Evolutionary conservation across 1,140 invertebrate species (phyloP).

Genomic region (Mercenaria mercenaria): DNA sequence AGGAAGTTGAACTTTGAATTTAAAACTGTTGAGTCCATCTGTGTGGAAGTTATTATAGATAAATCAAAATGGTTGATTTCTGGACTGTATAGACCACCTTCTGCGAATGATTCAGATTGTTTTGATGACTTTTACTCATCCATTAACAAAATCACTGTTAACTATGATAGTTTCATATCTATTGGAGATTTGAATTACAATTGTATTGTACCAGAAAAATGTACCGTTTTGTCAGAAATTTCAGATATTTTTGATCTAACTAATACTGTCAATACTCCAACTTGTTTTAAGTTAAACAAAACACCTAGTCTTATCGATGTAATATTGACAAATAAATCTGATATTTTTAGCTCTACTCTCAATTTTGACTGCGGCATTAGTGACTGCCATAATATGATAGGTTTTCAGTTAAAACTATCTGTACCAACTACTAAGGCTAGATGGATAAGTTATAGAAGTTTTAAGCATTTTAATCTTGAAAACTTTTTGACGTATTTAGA

Average conservation of each 20-base stretch:
- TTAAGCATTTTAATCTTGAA: slow-evolving; percentile 30
- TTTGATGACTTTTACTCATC: neutral
- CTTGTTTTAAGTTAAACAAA: neutral
- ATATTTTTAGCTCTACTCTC: too few species aligned
- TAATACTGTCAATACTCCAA: slow-evolving; percentile 3
- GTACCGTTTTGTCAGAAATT: too few species aligned
- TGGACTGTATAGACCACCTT: neutral
- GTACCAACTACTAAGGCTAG: slow-evolving; percentile 22
- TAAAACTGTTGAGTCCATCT: too few species aligned
- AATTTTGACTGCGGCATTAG: slow-evolving; percentile 39
- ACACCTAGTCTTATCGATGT: slow-evolving; percentile 24
- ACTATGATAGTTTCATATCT: slow-evolving; percentile 16
- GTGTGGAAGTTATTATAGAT: too few species aligned
- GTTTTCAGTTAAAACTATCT: slow-evolving; percentile 31
- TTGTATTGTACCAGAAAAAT: neutral
- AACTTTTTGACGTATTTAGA: neutral
- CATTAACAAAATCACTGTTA: too few species aligned
- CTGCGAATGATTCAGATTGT: neutral
- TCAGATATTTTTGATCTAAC: slow-evolving; percentile 39
- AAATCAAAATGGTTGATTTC: slow-evolving; percentile 46
- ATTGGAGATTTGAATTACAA: slow-evolving; percentile 36
- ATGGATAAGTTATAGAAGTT: slow-evolving; percentile 36
- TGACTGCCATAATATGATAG: slow-evolving; percentile 43
- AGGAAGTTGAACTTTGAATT: neutral
- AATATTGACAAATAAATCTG: slow-evolving; percentile 29